phyloP scores from a whole-genome alignment of 2,888 invertebrate genomes.

The Bimastos eiseni region DNA sequence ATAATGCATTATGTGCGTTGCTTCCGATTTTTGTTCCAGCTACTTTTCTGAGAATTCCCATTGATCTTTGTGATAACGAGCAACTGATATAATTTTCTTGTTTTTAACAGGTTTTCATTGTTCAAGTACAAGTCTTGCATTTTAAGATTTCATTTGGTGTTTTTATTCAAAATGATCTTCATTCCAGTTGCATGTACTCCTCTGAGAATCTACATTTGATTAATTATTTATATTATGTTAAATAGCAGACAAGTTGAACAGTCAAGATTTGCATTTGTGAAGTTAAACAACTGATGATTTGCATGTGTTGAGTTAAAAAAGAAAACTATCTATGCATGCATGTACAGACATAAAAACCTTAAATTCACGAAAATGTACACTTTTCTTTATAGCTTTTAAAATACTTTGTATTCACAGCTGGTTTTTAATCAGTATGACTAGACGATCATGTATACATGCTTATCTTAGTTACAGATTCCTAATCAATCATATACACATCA shows the following conservation, averaged over 20 bases:
- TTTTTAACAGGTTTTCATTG: neutral
- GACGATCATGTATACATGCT: neutral
- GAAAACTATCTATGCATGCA: too few species aligned
- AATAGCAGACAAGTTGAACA: neutral
- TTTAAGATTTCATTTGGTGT: neutral
- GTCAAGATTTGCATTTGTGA: too few species aligned
- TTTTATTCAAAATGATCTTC: neutral
- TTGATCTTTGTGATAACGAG: neutral
- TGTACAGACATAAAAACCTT: too few species aligned
- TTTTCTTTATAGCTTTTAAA: too few species aligned
- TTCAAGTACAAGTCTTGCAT: neutral
- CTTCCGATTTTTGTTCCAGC: neutral
- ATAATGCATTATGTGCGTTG: neutral
- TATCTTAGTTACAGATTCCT: neutral
- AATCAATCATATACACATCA: too few species aligned
- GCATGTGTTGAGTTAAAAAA: neutral
- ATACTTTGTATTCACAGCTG: too few species aligned
- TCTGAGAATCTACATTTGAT: neutral
- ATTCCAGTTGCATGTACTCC: neutral
- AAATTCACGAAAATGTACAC: too few species aligned
- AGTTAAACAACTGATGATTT: neutral
- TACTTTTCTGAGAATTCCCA: neutral
- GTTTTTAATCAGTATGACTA: neutral
- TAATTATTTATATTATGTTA: too few species aligned
- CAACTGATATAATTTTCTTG: neutral